Conservation (phyloP, 2,113 vertebrate genomes). For the Psilopsiagon aurifrons region DNA sequence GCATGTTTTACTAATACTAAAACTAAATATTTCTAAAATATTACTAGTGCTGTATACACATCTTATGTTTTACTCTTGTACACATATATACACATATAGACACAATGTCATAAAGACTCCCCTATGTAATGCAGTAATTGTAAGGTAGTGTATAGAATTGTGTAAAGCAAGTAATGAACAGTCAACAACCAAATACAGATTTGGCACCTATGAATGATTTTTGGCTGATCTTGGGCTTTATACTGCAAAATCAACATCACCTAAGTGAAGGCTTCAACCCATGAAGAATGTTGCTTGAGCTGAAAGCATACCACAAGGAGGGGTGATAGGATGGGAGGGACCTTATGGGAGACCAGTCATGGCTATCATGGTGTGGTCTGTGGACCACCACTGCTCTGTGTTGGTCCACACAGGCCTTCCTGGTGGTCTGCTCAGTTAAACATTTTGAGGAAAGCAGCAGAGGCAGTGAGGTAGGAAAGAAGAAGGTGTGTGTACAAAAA, state of each 20-base stretch:
- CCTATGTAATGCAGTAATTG: background rate
- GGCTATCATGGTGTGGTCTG: conserved; percentile 29
- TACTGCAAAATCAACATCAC: background rate
- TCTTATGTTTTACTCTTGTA: background rate
- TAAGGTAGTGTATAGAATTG: background rate
- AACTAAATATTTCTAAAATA: background rate
- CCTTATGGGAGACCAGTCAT: background rate
- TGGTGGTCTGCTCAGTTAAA: conserved; percentile 41
- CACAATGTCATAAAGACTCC: accelerated
- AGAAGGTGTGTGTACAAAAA: background rate
- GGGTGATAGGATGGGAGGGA: background rate
- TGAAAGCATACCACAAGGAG: accelerated
- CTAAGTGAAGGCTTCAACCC: background rate
- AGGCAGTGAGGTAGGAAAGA: background rate
- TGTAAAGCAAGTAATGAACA: background rate
- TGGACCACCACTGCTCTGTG: conserved; percentile 34
- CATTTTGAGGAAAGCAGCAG: background rate
- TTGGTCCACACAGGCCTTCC: conserved; percentile 17
- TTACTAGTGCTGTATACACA: background rate
- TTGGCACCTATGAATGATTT: background rate
- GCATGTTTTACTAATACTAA: background rate
- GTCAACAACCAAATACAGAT: background rate
- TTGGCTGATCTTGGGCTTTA: background rate
- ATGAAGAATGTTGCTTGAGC: background rate
- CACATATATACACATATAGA: background rate